Percentiles rank a stretch among this genome's conserved stretches.
phyloP scores from a whole-genome alignment of 2,113 vertebrate genomes.

The Struthidea cinerea region DNA sequence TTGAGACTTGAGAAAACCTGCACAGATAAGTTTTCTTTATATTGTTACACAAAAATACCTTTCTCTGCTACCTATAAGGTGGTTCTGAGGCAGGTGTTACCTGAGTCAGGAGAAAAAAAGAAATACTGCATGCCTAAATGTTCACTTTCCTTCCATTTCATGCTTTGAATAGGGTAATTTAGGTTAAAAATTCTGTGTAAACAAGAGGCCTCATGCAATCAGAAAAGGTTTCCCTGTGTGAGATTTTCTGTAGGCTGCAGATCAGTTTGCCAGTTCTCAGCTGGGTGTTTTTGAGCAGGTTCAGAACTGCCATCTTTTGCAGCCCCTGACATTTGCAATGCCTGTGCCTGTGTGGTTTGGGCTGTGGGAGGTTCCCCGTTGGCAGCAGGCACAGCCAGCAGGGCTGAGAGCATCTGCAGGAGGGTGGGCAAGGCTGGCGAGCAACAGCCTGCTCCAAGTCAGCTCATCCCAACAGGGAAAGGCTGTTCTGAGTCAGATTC shows the following conservation, averaged over 20 bases:
- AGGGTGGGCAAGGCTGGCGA: neutral
- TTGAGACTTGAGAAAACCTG: neutral
- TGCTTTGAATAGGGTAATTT: neutral
- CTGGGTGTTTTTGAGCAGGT: neutral
- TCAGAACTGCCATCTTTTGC: neutral
- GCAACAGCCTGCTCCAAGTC: neutral
- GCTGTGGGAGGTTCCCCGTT: neutral
- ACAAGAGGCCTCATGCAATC: neutral
- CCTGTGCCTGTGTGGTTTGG: neutral
- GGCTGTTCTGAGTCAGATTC: neutral
- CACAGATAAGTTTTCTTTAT: neutral
- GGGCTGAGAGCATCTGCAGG: neutral
- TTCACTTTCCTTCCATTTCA: neutral
- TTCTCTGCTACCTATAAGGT: neutral
- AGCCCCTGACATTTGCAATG: constrained; percentile 39
- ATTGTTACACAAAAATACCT: neutral
- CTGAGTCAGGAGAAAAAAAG: neutral
- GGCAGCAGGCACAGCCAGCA: constrained; percentile 8
- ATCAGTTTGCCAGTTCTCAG: constrained; percentile 23
- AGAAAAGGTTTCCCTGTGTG: neutral
- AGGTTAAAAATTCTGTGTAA: neutral
- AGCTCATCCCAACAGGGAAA: neutral
- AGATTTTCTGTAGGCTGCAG: neutral
- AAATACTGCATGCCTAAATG: neutral
- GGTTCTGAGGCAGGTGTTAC: neutral